phyloP scores from a whole-genome alignment of 2,888 invertebrate species.

The Raillietiella orientalis region DNA sequence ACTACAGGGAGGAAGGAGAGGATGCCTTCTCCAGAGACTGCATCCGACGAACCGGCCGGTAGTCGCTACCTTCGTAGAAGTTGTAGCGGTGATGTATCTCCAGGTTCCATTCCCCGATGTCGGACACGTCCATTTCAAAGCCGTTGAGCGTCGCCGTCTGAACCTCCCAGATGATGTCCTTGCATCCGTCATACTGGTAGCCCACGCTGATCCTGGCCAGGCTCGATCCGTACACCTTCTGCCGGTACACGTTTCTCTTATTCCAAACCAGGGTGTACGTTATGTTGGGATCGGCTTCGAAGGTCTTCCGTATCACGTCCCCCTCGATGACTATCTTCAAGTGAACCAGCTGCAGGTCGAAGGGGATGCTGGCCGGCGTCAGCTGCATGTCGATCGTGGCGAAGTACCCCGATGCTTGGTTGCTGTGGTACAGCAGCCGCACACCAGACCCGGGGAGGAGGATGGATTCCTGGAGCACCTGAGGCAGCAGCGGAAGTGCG shows the following conservation, averaged over 20 bases:
- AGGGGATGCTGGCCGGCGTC: slow-evolving; percentile 50
- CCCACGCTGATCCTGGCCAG: slow-evolving; percentile 25
- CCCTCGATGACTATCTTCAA: slow-evolving; percentile 78
- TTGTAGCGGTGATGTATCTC: slow-evolving; percentile 94
- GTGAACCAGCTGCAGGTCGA: slow-evolving; percentile 53
- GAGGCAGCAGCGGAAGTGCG: no score
- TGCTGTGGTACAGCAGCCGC: slow-evolving; percentile 87
- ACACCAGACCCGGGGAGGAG: slow-evolving; percentile 76
- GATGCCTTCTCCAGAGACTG: no score
- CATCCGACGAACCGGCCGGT: no score
- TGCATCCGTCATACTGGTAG: slow-evolving; percentile 75
- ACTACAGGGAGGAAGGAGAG: no score
- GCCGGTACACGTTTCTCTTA: slow-evolving; percentile 9
- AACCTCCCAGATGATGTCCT: slow-evolving; percentile 76
- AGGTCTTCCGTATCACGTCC: slow-evolving; percentile 59
- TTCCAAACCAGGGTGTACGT: slow-evolving; percentile 97
- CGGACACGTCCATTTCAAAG: slow-evolving; percentile 84
- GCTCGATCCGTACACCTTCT: slow-evolving; percentile 15
- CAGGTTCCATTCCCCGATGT: slow-evolving; percentile 89
- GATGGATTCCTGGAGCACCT: slow-evolving; percentile 76
- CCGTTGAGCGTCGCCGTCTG: slow-evolving; percentile 82
- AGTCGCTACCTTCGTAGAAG: slow-evolving; percentile 79
- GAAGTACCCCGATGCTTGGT: slow-evolving; percentile 65
- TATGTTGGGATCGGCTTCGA: slow-evolving; percentile 84
- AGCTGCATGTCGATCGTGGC: slow-evolving; percentile 71